phyloP scores from a whole-genome alignment of 1,140 invertebrate genomes.

The Saccostrea cuccullata region DNA sequence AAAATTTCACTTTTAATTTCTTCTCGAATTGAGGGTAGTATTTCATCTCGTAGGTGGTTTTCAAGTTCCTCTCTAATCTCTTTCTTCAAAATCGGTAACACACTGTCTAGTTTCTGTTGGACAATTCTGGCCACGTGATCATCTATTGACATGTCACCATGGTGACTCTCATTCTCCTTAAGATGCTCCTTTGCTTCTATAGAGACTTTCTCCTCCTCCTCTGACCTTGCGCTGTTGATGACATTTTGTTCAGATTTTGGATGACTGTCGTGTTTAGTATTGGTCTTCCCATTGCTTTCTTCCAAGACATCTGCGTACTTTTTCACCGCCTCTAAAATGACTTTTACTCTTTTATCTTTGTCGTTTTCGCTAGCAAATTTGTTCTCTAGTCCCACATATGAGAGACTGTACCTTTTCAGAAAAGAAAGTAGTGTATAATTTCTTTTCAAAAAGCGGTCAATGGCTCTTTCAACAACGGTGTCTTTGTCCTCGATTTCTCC shows the following conservation, averaged over 20 bases:
- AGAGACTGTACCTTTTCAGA: background rate
- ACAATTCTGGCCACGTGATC: background rate
- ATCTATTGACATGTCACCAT: background rate
- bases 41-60: background rate
- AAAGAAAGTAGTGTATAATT: background rate
- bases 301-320: background rate
- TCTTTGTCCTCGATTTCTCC: background rate
- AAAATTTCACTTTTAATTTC: background rate
- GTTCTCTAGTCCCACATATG: background rate
- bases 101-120: background rate
- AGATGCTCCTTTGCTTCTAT: background rate
- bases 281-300: background rate
- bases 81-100: background rate
- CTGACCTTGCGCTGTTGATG: background rate
- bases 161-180: background rate
- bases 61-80: background rate
- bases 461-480: background rate
- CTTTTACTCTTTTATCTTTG: background rate
- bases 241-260: background rate
- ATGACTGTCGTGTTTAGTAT: background rate
- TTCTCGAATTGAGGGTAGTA: background rate
- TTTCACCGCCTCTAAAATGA: background rate
- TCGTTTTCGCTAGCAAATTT: background rate
- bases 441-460: background rate
- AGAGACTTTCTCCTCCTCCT: background rate